phyloP scores from a whole-genome alignment of 2,113 vertebrate genomes.

The Zapus hudsonius region DNA sequence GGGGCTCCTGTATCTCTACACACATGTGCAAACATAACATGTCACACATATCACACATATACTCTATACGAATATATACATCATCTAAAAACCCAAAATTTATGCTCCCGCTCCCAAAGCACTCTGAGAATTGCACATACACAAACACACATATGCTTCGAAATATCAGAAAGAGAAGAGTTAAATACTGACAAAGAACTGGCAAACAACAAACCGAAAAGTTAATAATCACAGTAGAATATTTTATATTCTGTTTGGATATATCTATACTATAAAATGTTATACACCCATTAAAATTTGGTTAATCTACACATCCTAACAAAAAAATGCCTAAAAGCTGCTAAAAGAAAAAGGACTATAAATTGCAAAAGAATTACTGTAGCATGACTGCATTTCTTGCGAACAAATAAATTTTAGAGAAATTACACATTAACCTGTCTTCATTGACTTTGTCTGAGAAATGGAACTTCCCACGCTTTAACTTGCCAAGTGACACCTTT shows the following conservation, averaged over 20 bases:
- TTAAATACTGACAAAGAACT: background rate
- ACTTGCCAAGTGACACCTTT: background rate
- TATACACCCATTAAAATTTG: background rate
- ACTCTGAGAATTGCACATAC: background rate
- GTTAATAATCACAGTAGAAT: background rate
- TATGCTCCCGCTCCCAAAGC: background rate
- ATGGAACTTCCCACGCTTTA: background rate
- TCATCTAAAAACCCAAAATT: background rate
- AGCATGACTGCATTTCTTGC: background rate
- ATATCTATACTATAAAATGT: background rate
- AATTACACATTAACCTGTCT: background rate
- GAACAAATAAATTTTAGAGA: background rate
- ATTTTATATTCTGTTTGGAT: background rate
- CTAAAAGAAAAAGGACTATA: background rate
- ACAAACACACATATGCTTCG: background rate
- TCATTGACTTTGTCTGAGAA: background rate
- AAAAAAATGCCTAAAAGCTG: background rate
- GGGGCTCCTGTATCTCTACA: too few species aligned
- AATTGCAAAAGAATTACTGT: background rate
- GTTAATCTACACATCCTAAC: background rate
- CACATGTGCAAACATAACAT: too few species aligned
- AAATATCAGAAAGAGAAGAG: background rate
- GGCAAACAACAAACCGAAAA: background rate
- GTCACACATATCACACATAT: too few species aligned
- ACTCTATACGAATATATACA: too few species aligned